Evolutionary conservation across 2,888 invertebrate genomes (phyloP).

Genomic region (Heterodera filipjevi): DNA sequence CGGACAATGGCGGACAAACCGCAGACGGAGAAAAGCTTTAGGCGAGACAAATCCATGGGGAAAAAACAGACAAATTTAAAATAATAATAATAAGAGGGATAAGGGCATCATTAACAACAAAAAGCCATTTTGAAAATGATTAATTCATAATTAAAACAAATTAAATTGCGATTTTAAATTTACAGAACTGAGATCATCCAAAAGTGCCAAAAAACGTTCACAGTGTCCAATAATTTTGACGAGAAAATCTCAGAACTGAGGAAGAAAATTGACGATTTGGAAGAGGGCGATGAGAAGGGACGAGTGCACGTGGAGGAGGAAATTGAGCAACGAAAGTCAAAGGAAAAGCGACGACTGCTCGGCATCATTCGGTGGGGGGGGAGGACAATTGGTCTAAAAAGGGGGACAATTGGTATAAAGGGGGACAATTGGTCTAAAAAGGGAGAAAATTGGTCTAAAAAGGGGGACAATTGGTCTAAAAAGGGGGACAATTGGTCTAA

Average conservation of each 20-base stretch:
- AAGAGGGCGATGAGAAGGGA: conserved; percentile 24
- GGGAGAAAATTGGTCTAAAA: background rate
- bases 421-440: background rate
- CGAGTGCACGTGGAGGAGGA: conserved; percentile 29
- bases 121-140: too few relatives aligned
- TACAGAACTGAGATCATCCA: conserved; percentile 39
- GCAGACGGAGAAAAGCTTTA: conserved; percentile 1
- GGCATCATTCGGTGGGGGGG: conserved; percentile 37
- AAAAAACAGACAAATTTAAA: too few relatives aligned
- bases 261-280: conserved; percentile 31
- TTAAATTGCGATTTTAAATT: background rate
- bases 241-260: conserved; percentile 34
- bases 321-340: conserved; percentile 34
- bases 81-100: too few relatives aligned
- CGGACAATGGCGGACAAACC: conserved; percentile 7
- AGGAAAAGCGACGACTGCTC: conserved; percentile 40
- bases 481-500: background rate
- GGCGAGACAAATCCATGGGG: background rate
- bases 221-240: conserved; percentile 26
- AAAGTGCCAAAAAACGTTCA: conserved; percentile 43
- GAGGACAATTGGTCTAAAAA: background rate
- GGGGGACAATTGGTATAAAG: background rate
- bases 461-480: background rate
- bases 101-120: too few relatives aligned
- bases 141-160: background rate